Conservation (phyloP, 2,113 vertebrate genomes). For the Chloebia gouldiae region DNA sequence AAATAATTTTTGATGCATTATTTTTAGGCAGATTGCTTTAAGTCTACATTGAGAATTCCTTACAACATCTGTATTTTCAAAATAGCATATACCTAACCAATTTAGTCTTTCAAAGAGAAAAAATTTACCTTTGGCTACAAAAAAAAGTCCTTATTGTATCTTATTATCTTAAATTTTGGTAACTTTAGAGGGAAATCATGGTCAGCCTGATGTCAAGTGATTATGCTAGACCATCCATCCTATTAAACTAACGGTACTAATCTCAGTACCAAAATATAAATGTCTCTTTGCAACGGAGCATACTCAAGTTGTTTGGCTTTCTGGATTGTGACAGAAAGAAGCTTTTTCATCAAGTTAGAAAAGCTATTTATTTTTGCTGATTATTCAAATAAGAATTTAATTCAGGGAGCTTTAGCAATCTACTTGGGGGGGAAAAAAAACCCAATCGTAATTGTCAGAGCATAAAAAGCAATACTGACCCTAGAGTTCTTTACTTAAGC, state of each 20-base stretch:
- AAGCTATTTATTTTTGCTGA: background rate
- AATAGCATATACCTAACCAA: background rate
- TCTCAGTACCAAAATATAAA: background rate
- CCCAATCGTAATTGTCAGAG: background rate
- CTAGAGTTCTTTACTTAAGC: background rate
- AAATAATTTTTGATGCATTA: background rate
- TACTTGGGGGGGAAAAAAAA: accelerated
- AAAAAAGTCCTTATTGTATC: background rate
- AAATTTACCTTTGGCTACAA: background rate
- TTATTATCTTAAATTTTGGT: background rate
- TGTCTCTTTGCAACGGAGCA: background rate
- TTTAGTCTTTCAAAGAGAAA: background rate
- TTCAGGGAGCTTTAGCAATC: background rate
- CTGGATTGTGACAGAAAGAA: background rate
- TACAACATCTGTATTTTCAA: background rate
- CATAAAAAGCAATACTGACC: background rate
- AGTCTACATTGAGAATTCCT: background rate
- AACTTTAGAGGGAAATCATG: background rate
- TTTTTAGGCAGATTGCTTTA: background rate
- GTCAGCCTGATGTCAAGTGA: background rate
- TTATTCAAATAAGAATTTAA: background rate
- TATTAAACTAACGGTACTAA: background rate
- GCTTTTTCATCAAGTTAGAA: background rate
- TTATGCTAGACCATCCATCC: background rate
- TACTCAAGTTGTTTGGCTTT: background rate